Percentiles rank a stretch among this genome's conserved stretches.
Conservation (phyloP, 92 coral and sea anemone genomes). For the Pocillopora meandrina region DNA sequence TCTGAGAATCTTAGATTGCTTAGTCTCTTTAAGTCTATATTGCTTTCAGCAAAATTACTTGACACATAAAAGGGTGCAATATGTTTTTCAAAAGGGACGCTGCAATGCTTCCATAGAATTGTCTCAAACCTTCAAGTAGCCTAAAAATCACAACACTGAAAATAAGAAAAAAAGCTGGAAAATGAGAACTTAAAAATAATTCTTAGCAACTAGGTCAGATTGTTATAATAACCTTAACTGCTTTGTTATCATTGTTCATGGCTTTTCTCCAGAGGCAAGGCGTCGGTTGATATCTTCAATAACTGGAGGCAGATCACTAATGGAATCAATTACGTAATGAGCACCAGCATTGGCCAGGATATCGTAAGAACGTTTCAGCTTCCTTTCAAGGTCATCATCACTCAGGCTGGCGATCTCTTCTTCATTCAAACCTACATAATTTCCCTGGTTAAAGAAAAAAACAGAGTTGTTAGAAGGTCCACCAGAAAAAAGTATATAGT, state of each 20-base stretch:
- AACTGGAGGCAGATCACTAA: conserved; percentile 88
- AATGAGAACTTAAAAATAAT: no score
- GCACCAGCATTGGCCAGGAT: conserved; percentile 97
- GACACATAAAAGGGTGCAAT: no score
- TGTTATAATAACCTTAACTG: background rate
- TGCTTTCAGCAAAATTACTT: no score
- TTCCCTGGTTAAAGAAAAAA: conserved; percentile 64
- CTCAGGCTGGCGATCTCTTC: conserved; percentile 80
- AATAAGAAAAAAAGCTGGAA: background rate
- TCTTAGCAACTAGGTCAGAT: background rate
- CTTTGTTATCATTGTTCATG: conserved; percentile 40
- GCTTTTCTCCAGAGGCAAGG: conserved; percentile 90
- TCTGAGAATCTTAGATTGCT: no score
- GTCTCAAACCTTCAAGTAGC: no score
- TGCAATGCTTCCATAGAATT: no score
- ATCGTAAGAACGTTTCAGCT: conserved; percentile 78
- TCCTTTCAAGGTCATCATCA: conserved; percentile 87
- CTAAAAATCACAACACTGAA: background rate
- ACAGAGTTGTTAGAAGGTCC: background rate
- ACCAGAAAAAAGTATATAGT: no score
- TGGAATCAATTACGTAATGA: conserved; percentile 93
- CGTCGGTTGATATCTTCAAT: conserved; percentile 98
- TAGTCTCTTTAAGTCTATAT: no score
- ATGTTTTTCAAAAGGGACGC: no score
- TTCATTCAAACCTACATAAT: conserved; percentile 94